Evolutionary conservation across 2,113 vertebrate species (phyloP), one percentile per base, ranked within the genome.

Genomic region (Platycercus adscitus): DNA sequence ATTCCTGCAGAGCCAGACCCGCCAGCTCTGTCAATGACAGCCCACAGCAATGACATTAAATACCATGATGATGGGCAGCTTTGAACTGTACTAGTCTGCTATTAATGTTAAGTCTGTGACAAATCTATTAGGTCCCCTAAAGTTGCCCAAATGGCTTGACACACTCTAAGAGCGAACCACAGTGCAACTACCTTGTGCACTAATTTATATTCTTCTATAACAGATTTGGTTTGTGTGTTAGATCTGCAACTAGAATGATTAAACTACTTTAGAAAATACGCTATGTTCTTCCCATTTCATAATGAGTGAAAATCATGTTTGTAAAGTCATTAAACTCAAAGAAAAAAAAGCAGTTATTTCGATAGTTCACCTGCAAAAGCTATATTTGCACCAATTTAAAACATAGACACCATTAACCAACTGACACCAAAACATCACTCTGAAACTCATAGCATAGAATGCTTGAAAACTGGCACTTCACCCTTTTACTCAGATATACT

Each of bases 401-500:
- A 78, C 33, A 16, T 16, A 63, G 19, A 8, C 12, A 24, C 23
- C 68, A 60, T 16, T 23, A 71, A 72, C 28, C 20, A 61, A 35
- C 3, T 5, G 23, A 89, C 60, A 56, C 4, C 63, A 56, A 95
- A 23, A 4, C 29, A 49, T 10, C 25, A 21, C 65, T 71, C 35
- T 29, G 55, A 83, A 94, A 52, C 82, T 83, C 20, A 6, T 43
- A 41, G 73, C 11, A 60, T 9, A 11, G 16, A 60, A 87, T 7
- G 10, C 20, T 72, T 50, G 31, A 75, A 86, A 95, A 92, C 28
- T 13, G 33, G 50, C 81, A 64, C 33, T 93, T 81, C 84, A 93
- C 5, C 49, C 6, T 95, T 96, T 90, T 35, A 82, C 78, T 86
- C 81, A 12, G 64, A 93, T 24, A 90, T 79, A 91, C 14, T 91